A percentile compares a stretch with the other conserved stretches of the same genome.
phyloP scores from a whole-genome alignment of 2,888 invertebrate species.

The Atherix ibis region DNA sequence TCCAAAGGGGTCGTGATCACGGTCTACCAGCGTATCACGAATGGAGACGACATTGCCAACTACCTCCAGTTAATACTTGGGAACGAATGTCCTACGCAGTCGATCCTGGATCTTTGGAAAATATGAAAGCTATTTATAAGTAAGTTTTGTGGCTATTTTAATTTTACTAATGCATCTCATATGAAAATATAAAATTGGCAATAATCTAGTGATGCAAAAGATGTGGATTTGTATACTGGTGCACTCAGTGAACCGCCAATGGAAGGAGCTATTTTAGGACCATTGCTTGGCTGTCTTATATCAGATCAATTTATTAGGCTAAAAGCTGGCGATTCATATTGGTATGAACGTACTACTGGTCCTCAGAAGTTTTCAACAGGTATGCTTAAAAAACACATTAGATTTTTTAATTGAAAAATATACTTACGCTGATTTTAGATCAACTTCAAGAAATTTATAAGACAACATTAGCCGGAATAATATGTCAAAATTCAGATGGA shows the following conservation, averaged over 20 bases:
- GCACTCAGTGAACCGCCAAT: slow-evolving; percentile 64
- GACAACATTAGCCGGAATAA: slow-evolving; percentile 53
- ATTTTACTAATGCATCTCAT: neutral
- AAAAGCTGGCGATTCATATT: slow-evolving; percentile 70
- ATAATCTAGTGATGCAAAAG: slow-evolving; percentile 45
- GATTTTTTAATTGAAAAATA: too few species aligned
- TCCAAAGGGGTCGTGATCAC: slow-evolving; percentile 79
- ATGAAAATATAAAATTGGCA: neutral
- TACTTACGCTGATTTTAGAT: slow-evolving; percentile 29
- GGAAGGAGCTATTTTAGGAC: slow-evolving; percentile 60
- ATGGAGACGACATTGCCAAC: slow-evolving; percentile 62
- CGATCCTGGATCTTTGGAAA: slow-evolving; percentile 44
- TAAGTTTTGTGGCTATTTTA: slow-evolving; percentile 21
- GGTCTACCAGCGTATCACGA: slow-evolving; percentile 63
- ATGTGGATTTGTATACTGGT: slow-evolving; percentile 80
- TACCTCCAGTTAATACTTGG: slow-evolving; percentile 45
- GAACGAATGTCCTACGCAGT: slow-evolving; percentile 46
- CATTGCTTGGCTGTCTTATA: slow-evolving; percentile 70
- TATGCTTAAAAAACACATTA: slow-evolving; percentile 27
- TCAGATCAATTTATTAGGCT: slow-evolving; percentile 70
- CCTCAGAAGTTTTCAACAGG: slow-evolving; percentile 51
- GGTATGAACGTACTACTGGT: slow-evolving; percentile 63
- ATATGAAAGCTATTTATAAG: slow-evolving; percentile 50
- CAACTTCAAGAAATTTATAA: slow-evolving; percentile 71
- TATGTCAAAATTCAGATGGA: slow-evolving; percentile 60